Base-by-base conservation (phyloP, 2,113 vertebrate species). In the Rhynchopsitta pachyrhyncha region DNA sequence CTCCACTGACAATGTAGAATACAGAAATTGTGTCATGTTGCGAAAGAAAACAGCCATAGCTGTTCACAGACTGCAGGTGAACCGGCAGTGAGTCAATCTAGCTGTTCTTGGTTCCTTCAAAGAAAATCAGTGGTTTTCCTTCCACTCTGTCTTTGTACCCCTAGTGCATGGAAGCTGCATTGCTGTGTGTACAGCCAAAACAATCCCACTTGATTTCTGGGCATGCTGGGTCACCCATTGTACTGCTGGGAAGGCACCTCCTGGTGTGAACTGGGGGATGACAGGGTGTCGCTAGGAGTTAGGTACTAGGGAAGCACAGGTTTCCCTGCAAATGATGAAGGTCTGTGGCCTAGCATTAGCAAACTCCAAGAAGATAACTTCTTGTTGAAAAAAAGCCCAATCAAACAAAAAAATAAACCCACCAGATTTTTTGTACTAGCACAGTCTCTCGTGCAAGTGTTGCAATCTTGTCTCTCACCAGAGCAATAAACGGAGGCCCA, bases 401-500 rank as follows among this genome's bases (percentile, higher is more conserved):
- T 6, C 11, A 10, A 55, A 11, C 5, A 16, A 46, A 14, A 42
- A 11, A 12, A 11, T 28, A 27, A 18, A 24, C 3, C 17, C 13
- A n/a, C 13, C n/a, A 49, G 27, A 4, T 42, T 67, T 86, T 77
- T 74, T 63, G 23, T 59, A 42, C 42, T 87, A 81, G 69, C 77
- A 88, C 3, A 0, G 47, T 47, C 62, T 50, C 91, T 37, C 68
- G 22, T 15, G 20, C 47, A 82, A 71, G 29, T 75, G 86, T 42
- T 79, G 60, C 81, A 52, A n/a, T 22, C 49, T 68, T 59, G n/a
- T 79, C 76, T 52, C 75, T 90, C 89, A 92, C 49, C 74, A 85
- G 57, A 85, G 66, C 57, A 87, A 82, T 35, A 87, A 90, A 94
- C 76, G 10, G 75, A 91, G 37, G 59, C 62, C n/a, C 67, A 80